Base-by-base conservation (phyloP, 2,113 vertebrate species). In the Oncorhynchus keta region DNA sequence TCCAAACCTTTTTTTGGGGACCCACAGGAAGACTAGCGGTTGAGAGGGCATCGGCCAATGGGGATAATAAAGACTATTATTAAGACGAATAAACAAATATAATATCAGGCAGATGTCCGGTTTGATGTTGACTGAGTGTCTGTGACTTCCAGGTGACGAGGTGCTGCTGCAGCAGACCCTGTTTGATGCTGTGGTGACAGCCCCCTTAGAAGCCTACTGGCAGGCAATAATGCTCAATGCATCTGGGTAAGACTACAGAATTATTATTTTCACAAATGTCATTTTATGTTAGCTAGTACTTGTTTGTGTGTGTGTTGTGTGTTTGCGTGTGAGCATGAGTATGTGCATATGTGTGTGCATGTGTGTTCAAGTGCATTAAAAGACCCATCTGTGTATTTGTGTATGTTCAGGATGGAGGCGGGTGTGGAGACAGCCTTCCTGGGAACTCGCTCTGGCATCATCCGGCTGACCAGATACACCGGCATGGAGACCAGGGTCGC, bases 161-260 rank as follows among this genome's bases (percentile, higher is more conserved):
- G 87, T 97, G 65, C 72, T 99, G 82, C 90, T 99, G 11, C 95
- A 94, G 86, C 95, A 98, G 80, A 91, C 93, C 6, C 87, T 99
- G 65, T 97, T 98, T 26, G 97, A 99, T 0, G 96, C 97, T 0
- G 97, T 97, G 82, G 96, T 98, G 45, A 99, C 97, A 0, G 97
- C 97, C 30, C 97, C 97, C 2, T 88, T 99, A 85, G 97, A 99
- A 76, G 97, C 97, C 28, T 98, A 99, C 82, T 99, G 97, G 97
- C 97, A 95, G 6, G 92, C 95, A 0, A 84, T 99, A 81, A 93
- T 93, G 65, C 95, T 99, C 85, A 95, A 95, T 76, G 87, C 77
- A 70, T 91, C 93, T 14, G 80, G 82, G 95, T 96, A 90, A 66
- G 92, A 66, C 51, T 55, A 55, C 14, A 18, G 13, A 24, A 22